A percentile compares a stretch with the other conserved stretches of the same genome.
These are phyloP conservation scores for Selenia dentaria DNA, from an alignment of 2,888 invertebrate species.

Conservation along the genomic window DNA sequence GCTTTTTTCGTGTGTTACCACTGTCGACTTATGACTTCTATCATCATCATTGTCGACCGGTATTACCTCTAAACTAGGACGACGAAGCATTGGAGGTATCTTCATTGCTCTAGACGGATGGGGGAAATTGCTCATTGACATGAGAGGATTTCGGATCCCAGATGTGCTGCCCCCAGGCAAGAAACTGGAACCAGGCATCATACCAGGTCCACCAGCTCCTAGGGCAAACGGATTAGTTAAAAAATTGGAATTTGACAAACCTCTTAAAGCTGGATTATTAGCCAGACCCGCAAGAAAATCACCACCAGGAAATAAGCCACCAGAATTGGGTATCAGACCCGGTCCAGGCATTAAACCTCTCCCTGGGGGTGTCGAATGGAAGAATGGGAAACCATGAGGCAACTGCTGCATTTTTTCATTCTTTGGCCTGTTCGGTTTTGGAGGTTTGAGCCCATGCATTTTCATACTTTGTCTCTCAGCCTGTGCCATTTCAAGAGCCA, in stretches of 20 bases:
- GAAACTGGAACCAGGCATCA: conserved; percentile 85
- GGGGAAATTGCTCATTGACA: conserved; percentile 80
- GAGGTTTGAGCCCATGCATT: conserved; percentile 57
- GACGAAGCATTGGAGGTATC: conserved; percentile 84
- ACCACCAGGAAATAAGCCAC: conserved; percentile 70
- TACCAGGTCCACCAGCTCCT: conserved; percentile 83
- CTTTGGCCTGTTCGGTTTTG: conserved; percentile 71
- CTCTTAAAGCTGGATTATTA: conserved; percentile 76
- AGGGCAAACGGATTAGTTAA: conserved; percentile 81
- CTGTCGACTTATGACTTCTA: conserved; percentile 58
- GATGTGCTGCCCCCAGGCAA: conserved; percentile 59
- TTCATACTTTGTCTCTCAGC: conserved; percentile 68
- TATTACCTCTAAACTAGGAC: conserved; percentile 83
- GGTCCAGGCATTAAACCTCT: conserved; percentile 84
- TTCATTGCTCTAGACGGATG: conserved; percentile 85
- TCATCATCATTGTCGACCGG: conserved; percentile 80
- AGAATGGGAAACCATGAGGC: conserved; percentile 75
- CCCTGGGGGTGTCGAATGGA: conserved; percentile 73
- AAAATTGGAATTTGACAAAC: conserved; percentile 65
- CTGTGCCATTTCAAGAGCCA: conserved; percentile 70
- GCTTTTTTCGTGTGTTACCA: conserved; percentile 65
- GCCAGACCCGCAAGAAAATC: conserved; percentile 71
- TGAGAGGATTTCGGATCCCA: conserved; percentile 79
- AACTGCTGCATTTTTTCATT: conserved; percentile 71
- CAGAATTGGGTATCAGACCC: conserved; percentile 68